Evolutionary conservation across 2,113 vertebrate species (phyloP).

Genomic region (Puffinus mauretanicus): DNA sequence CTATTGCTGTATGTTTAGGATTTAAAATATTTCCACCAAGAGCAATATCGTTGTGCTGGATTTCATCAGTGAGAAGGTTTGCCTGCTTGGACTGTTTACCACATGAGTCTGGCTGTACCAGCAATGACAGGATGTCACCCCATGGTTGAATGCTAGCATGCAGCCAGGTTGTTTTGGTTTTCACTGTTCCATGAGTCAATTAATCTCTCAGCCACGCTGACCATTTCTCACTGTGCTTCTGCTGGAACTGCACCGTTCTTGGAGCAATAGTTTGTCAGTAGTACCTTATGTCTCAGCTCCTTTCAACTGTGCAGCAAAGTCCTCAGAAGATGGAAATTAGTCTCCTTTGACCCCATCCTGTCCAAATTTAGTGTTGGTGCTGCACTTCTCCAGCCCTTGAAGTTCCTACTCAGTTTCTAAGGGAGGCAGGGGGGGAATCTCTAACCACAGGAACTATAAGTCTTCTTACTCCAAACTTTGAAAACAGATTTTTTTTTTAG

Average conservation of each 20-base stretch:
- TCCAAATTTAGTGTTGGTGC: not conserved
- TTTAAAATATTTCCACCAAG: not conserved
- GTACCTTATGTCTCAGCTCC: not conserved
- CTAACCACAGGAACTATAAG: not conserved
- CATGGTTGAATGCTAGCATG: not conserved
- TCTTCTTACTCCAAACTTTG: not conserved
- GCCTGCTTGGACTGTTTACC: not conserved
- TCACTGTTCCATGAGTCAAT: accelerated
- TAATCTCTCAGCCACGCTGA: not conserved
- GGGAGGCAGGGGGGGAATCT: not conserved
- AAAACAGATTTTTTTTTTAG: not conserved
- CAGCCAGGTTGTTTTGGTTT: not conserved
- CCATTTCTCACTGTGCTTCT: not conserved
- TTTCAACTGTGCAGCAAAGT: not conserved
- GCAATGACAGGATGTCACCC: not conserved
- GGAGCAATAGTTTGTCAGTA: not conserved
- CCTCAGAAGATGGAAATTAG: not conserved
- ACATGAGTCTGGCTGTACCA: not conserved
- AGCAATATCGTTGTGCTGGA: accelerated
- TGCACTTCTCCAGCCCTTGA: not conserved
- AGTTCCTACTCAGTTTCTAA: not conserved
- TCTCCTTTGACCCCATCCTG: not conserved
- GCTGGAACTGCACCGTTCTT: not conserved
- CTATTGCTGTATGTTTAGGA: not conserved
- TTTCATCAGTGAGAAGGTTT: not conserved